These are phyloP conservation scores for Nephila pilipes DNA, from an alignment of 1,140 invertebrate species.

Conservation along the genomic window DNA sequence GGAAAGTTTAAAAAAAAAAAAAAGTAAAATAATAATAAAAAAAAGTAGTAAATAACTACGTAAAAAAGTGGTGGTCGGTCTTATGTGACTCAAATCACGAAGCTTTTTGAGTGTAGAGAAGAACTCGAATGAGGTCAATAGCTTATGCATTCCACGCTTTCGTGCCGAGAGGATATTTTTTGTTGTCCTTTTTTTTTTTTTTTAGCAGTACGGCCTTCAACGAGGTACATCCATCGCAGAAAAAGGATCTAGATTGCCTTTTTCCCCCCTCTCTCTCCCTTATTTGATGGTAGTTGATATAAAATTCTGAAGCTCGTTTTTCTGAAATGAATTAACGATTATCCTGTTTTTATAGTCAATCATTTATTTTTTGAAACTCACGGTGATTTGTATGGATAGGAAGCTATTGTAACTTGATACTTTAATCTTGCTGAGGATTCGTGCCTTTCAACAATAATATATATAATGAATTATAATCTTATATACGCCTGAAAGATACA, in stretches of 20 bases:
- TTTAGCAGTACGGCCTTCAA: not conserved
- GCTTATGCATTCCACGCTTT: constrained; percentile 60
- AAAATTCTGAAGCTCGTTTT: not conserved
- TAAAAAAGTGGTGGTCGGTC: not conserved
- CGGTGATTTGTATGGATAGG: no score
- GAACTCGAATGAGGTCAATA: constrained; percentile 54
- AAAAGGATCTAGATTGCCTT: not conserved
- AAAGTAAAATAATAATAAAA: not conserved
- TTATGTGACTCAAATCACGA: constrained; percentile 47
- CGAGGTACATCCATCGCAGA: not conserved
- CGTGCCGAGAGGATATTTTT: constrained; percentile 12
- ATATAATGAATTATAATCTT: no score
- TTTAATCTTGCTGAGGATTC: no score
- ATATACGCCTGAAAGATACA: no score
- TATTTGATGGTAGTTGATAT: not conserved
- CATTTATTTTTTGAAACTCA: not conserved
- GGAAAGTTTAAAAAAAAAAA: not conserved
- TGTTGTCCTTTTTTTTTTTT: not conserved
- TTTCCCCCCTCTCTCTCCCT: not conserved
- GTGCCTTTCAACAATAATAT: no score
- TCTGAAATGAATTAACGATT: not conserved
- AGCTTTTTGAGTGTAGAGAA: constrained; percentile 38
- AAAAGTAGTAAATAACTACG: not conserved
- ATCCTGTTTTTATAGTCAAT: not conserved
- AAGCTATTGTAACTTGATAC: no score